These are phyloP conservation scores for Octomys mimax DNA, from an alignment of 2,797 vertebrate genomes.

Conservation along the genomic window DNA sequence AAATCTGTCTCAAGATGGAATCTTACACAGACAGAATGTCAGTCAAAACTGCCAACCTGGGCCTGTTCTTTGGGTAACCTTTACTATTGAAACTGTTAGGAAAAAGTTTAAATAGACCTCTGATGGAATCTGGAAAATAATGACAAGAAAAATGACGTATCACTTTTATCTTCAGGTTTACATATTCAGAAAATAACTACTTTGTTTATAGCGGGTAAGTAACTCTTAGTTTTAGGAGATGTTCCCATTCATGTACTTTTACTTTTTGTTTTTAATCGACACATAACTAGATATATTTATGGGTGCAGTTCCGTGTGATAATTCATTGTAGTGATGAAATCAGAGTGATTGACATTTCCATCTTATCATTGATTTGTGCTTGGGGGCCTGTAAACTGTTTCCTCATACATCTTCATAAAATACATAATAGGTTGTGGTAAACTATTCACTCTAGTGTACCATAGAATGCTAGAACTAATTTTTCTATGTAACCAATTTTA, in stretches of 20 bases:
- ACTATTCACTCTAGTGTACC: not conserved
- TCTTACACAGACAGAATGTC: constrained; percentile 44
- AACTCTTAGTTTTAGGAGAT: not conserved
- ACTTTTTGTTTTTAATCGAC: not conserved
- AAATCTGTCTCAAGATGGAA: not conserved
- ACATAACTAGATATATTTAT: not conserved
- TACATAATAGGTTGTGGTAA: not conserved
- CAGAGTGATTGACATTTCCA: not conserved
- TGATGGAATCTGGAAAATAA: constrained; percentile 15
- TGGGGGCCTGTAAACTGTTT: not conserved
- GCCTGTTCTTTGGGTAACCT: not conserved
- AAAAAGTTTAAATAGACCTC: not conserved
- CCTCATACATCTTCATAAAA: not conserved
- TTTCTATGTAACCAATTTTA: not conserved
- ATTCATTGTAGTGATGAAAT: not conserved
- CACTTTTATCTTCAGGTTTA: not conserved
- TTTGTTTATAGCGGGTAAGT: not conserved
- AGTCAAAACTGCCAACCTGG: not conserved
- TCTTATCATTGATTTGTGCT: too few relatives aligned
- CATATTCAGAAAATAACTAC: not conserved
- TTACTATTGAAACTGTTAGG: not conserved
- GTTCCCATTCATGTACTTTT: not conserved
- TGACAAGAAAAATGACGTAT: not conserved
- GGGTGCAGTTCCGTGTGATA: not conserved
- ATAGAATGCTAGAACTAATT: not conserved